Conservation (phyloP, 2,888 invertebrate species). For the Drosophila robusta region DNA sequence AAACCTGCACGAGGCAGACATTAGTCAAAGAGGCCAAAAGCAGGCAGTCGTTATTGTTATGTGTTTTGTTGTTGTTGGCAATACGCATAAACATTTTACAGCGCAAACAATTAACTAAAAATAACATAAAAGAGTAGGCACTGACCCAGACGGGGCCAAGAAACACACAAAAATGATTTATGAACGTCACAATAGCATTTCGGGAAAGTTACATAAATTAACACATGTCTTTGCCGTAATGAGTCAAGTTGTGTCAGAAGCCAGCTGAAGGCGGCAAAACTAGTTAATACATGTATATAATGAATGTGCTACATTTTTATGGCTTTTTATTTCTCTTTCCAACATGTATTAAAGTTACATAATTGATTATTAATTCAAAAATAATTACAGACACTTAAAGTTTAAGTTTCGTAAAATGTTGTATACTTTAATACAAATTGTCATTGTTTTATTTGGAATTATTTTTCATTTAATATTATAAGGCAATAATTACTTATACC, state of each 20-base stretch:
- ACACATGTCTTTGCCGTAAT: conserved; percentile 78
- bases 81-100: conserved; percentile 80
- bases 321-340: not conserved
- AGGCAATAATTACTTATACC: no score
- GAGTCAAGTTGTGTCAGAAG: conserved; percentile 51
- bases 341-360: not conserved
- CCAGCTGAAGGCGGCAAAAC: conserved; percentile 36
- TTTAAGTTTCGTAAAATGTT: no score
- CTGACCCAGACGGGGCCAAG: conserved; percentile 39
- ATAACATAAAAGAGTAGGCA: conserved; percentile 77
- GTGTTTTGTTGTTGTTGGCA: conserved; percentile 48
- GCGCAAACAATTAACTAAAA: conserved; percentile 81
- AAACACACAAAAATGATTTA: conserved; percentile 70
- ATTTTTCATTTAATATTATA: no score
- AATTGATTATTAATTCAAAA: not conserved
- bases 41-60: conserved; percentile 53
- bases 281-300: conserved; percentile 39
- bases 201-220: conserved; percentile 81
- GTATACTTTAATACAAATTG: no score
- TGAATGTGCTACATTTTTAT: conserved; percentile 23
- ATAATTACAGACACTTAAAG: no score
- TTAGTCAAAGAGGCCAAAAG: conserved; percentile 76
- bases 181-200: conserved; percentile 67
- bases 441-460: no score
- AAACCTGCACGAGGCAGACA: conserved; percentile 74